Evolutionary conservation across 2,888 invertebrate genomes (phyloP).

Genomic region (Parelbella ahira): DNA sequence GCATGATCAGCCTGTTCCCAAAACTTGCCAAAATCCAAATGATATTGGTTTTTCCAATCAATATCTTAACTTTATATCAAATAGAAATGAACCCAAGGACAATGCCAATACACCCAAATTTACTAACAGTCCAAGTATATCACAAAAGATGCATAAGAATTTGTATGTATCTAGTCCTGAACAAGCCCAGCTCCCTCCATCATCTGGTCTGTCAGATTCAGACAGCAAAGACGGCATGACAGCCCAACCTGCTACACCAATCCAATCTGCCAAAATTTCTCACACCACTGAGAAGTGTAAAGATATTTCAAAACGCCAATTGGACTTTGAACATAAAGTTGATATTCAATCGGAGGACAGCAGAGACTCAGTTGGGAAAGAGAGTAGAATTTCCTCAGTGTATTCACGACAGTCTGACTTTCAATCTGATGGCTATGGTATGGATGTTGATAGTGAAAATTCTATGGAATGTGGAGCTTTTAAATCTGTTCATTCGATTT

Average conservation of each 20-base stretch:
- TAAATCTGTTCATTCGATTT: conserved; percentile 73
- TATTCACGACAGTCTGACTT: conserved; percentile 70
- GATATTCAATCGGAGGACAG: conserved; percentile 75
- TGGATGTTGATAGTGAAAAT: conserved; percentile 78
- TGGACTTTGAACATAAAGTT: conserved; percentile 70
- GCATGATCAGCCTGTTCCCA: conserved; percentile 68
- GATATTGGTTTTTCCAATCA: conserved; percentile 75
- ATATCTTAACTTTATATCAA: conserved; percentile 71
- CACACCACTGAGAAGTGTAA: conserved; percentile 63
- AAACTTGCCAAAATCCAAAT: conserved; percentile 62
- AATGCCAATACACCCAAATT: conserved; percentile 78
- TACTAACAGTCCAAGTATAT: conserved; percentile 73
- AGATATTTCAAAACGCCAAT: conserved; percentile 71
- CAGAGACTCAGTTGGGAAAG: conserved; percentile 72
- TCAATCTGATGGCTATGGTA: conserved; percentile 72
- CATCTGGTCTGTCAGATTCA: conserved; percentile 71
- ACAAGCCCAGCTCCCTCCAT: conserved; percentile 74
- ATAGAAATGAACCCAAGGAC: conserved; percentile 76
- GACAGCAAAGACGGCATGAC: conserved; percentile 75
- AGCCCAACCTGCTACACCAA: conserved; percentile 62
- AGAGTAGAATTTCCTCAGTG: conserved; percentile 67
- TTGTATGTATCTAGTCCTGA: conserved; percentile 76
- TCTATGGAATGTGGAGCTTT: conserved; percentile 75
- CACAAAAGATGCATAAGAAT: conserved; percentile 76
- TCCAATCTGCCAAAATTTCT: conserved; percentile 67